Percentiles rank a stretch among this genome's conserved stretches.
Evolutionary conservation across 2,797 vertebrate species (phyloP).

Genomic region (Rhincodon typus): DNA sequence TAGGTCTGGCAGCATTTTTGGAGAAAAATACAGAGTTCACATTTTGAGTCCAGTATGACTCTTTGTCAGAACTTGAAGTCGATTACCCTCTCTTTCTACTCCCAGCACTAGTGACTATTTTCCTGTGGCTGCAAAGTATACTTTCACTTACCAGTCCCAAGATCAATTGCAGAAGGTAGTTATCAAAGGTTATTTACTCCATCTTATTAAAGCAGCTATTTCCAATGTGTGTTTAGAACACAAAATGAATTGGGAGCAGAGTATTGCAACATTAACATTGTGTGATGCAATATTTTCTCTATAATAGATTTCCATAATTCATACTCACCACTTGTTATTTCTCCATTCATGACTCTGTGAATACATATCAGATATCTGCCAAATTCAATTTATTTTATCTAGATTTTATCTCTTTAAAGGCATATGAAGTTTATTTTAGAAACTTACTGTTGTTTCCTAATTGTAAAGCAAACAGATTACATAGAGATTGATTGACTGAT

Average conservation of each 20-base stretch:
- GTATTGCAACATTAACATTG: background rate
- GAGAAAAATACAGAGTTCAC: too few species aligned
- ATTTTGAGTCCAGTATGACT: too few species aligned
- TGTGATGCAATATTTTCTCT: background rate
- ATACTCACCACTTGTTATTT: background rate
- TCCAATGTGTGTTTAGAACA: background rate
- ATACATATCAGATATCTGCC: too few species aligned
- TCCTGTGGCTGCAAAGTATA: background rate
- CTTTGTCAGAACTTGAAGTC: background rate
- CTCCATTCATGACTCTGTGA: background rate
- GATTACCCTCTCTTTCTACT: background rate
- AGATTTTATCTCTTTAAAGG: background rate
- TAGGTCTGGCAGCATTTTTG: too few species aligned
- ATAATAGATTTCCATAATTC: background rate
- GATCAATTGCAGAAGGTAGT: background rate
- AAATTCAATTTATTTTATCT: background rate
- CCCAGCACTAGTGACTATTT: background rate
- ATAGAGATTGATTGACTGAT: background rate
- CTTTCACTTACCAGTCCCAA: background rate
- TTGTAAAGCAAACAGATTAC: background rate
- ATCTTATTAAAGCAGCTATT: background rate
- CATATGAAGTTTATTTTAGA: background rate
- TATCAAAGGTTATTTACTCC: background rate
- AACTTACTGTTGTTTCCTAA: background rate
- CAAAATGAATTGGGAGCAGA: background rate